Percentiles rank a stretch among this genome's conserved stretches.
Conservation (phyloP, 2,888 invertebrate genomes). For the Philereme vetulata region DNA sequence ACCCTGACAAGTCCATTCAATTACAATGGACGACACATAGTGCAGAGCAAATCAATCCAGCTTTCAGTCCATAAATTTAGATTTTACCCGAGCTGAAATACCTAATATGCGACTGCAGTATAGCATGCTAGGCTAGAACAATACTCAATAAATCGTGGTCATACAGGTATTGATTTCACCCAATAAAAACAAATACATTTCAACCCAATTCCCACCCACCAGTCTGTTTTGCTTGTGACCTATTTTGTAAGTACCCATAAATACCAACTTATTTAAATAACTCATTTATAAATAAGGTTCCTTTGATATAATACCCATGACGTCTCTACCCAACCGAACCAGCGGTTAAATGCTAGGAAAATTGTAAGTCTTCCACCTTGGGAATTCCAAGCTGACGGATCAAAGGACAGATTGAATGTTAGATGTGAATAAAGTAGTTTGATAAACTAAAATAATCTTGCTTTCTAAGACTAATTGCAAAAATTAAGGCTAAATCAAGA, state of each 20-base stretch:
- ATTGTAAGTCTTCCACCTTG: conserved; percentile 24
- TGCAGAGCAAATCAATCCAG: conserved; percentile 47
- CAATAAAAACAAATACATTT: no score
- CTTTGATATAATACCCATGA: conserved; percentile 17
- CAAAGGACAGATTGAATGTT: conserved; percentile 18
- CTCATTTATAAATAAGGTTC: conserved; percentile 22
- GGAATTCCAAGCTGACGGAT: conserved; percentile 23
- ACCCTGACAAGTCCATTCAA: conserved; percentile 38
- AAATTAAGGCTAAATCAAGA: no score
- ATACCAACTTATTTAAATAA: conserved; percentile 11
- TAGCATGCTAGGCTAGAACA: background rate
- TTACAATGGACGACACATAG: conserved; percentile 45
- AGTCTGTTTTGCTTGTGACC: background rate
- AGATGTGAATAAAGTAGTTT: background rate
- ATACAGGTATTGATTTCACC: no score
- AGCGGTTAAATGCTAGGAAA: conserved; percentile 19
- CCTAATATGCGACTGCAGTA: conserved; percentile 7
- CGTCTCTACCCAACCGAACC: conserved; percentile 10
- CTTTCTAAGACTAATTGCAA: background rate
- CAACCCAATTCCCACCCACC: no score
- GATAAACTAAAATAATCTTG: background rate
- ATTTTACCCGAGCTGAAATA: conserved; percentile 43
- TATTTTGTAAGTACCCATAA: background rate
- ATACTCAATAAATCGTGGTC: no score
- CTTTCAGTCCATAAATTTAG: conserved; percentile 57